Evolutionary conservation across 2,113 vertebrate species (phyloP).

Genomic region (Cercocebus atys): DNA sequence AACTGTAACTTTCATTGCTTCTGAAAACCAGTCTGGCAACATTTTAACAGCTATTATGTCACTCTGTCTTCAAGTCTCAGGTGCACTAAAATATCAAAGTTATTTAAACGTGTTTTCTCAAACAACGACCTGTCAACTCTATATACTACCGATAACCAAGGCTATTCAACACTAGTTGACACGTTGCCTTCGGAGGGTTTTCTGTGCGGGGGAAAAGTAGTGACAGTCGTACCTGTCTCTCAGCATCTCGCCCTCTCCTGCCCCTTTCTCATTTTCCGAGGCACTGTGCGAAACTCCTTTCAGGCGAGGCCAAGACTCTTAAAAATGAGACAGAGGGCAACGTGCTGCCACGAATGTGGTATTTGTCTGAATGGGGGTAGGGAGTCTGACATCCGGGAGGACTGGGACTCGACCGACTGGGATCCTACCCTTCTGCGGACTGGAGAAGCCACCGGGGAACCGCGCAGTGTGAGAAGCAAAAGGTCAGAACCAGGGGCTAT

Average conservation of each 20-base stretch:
- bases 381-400: not conserved
- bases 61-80: not conserved
- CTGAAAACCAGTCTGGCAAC: constrained; percentile 13
- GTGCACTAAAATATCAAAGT: not conserved
- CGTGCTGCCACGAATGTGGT: not conserved
- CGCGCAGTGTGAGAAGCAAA: not conserved
- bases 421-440: not conserved
- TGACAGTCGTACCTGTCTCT: not conserved
- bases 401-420: not conserved
- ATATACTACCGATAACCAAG: not conserved
- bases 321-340: not conserved
- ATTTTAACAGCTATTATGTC: constrained; percentile 6
- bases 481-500: not conserved
- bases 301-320: not conserved
- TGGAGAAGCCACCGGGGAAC: not conserved
- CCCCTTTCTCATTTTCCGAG: not conserved
- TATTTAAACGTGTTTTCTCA: not conserved
- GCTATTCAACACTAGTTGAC: not conserved
- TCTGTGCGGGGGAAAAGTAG: not conserved
- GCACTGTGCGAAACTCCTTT: not conserved
- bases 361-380: not conserved
- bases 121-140: not conserved
- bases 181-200: not conserved
- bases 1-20: not conserved
- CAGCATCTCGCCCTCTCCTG: not conserved